Evolutionary conservation across 2,113 vertebrate species (phyloP), one percentile per base, ranked within the genome.

Genomic region (Syngnathoides biaculeatus): DNA sequence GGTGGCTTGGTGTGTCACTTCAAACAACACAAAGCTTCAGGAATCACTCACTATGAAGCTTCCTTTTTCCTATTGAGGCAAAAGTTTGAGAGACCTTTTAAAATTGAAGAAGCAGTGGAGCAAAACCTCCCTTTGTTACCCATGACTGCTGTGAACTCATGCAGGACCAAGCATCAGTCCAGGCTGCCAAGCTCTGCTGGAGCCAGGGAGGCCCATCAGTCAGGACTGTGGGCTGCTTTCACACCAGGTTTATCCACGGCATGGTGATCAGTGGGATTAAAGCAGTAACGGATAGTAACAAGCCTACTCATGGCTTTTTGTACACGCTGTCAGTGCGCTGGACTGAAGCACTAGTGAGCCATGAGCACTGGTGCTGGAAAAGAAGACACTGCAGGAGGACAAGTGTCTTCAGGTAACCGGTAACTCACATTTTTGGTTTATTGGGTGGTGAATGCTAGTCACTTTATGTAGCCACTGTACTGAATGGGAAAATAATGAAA

Each of bases 191-290:
- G 70, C 66, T 68, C 61, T 39, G 14, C 50, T 69, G 70, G 62
- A 78, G 72, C 69, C 55, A 15, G 19, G 64, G 68, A 74, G 58
- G 74, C 74, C 68, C 65, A 2, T 71, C 77, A 64, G 71, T 64
- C 52, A 52, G 60, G 61, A 64, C 72, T 59, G 35, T 52, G n/a
- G 67, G 69, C 77, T 70, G 69, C 65, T 73, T 79, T 77, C 91
- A 92, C 78, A 85, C 45, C 60, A 80, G 86, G 86, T 90, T 92
- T 91, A 86, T 92, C 88, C 86, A 91, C 77, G 84, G 89, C 91
- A 90, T 78, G 82, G 77, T 69, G 86, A 92, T 91, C 89, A 92
- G 84, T 86, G 71, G 90, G 90, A 93, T 93, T 92, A 92, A 85
- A 88, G 86, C 61, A 84, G 87, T 86, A 90, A 92, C 89, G 92